Evolutionary conservation across 2,113 vertebrate species (phyloP), one percentile per base, ranked within the genome.

Genomic region (Engystomops pustulosus): DNA sequence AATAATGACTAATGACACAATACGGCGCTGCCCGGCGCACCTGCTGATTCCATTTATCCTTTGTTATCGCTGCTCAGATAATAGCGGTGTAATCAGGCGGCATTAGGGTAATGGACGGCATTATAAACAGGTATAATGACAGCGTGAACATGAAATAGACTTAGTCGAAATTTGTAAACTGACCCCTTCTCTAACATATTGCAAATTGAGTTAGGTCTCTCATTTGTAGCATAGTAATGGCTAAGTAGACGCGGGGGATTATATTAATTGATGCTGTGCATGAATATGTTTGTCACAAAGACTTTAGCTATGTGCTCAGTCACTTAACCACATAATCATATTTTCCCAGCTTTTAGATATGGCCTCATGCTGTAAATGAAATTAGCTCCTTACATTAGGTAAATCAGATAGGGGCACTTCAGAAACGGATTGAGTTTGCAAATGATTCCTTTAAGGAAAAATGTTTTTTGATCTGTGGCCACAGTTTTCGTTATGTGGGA

Each of bases 311-410:
- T 78, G 82, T 78, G 53, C 55, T 84, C 60, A 84, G 60, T 78
- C 82, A 85, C 47, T 84, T 85, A 85, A 45, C 75, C 47, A 53
- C 62, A 77, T 85, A 85, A 85, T 85, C 75, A 68, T 79, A 84
- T 85, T 84, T 76, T 78, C 41, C 75, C 55, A 77, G 82, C 82
- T 53, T 79, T 79, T 84, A 68, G 74, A 38, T 78, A 58, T 79
- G 62, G 83, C 44, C 62, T 69, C 75, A 84, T 79, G 75, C 74
- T 79, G 65, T 53, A 77, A 77, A 79, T 79, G 77, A 69, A 84
- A 84, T 84, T 76, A 84, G 58, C 20, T 47, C 14, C 74, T 53
- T 78, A 36, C 45, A 69, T 68, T 68, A 51, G 60, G 81, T 51
- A 78, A 84, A 76, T 84, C 55, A 77, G 58, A n/a, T 77, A 77